Evolutionary conservation across 2,797 vertebrate species (phyloP), one percentile per base, ranked within the genome.

Genomic region (Chelmon rostratus): DNA sequence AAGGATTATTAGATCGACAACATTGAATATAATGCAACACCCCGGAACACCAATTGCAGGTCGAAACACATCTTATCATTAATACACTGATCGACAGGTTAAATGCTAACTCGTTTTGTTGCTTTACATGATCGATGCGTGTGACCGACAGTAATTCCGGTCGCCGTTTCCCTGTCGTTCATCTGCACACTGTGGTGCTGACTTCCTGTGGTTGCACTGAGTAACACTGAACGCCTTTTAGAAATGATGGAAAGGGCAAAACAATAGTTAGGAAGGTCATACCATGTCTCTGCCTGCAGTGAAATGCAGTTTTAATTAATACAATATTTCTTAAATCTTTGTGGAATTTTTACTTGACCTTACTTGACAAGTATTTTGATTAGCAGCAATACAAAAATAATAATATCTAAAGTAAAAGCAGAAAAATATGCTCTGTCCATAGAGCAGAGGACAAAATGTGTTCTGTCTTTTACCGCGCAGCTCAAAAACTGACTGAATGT

Each of bases 201-300:
- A 58, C 71, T 70, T 79, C 58, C 13, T 61, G 59, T 54, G 46
- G 57, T 63, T 78, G 42, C 12, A 56, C 31, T 23, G 23, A 74
- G 74, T 77, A 70, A 58, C 40, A 28, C 23, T 62, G 21, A 69
- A 57, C 44, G 61, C 44, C 61, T 49, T 37, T 73, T 19, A 57
- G 42, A 79, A 58, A 79, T 68, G 25, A 81, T 63, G 57, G 63
- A 75, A 79, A 73, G 21, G 69, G 64, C 46, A 52, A 74, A 86
- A 79, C 47, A 84, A 78, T 44, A 57, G 19, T 84, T 10, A 66
- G 47, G 31, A 42, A 57, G 40, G 46, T 82, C 82, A 81, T 63
- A 79, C 71, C 71, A 63, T 76, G 15, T 47, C 8, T 59, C 56
- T 49, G 46, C 50, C 49, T 33, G 23, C 23, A 74, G 19, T 28